Evolutionary conservation across 1,140 invertebrate genomes (phyloP).

Genomic region (Cotesia vestalis): DNA sequence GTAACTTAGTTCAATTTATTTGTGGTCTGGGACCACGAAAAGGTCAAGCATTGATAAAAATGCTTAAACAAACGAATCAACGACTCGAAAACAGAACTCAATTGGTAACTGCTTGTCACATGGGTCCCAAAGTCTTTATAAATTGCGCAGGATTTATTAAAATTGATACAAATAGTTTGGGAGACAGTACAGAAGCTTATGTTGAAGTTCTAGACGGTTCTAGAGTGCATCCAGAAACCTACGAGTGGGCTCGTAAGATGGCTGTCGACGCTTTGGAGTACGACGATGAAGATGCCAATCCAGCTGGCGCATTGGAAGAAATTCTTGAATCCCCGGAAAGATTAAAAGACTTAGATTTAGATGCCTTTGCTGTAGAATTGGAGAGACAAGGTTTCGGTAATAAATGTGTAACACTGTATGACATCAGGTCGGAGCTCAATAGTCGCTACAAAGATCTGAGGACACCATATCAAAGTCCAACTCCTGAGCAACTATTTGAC

Average conservation of each 20-base stretch:
- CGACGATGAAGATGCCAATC: constrained; percentile 95
- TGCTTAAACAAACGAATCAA: constrained; percentile 92
- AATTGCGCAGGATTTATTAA: constrained; percentile 99
- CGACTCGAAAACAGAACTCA: constrained; percentile 94
- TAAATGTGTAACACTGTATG: constrained; percentile 96
- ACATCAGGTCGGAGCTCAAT: constrained; percentile 96
- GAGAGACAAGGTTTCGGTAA: constrained; percentile 95
- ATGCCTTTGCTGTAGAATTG: constrained; percentile 98
- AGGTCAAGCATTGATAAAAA: constrained; percentile 87
- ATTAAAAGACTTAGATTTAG: constrained; percentile 95
- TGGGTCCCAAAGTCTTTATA: constrained; percentile 98
- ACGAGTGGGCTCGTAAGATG: constrained; percentile 99
- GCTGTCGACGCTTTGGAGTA: constrained; percentile 99
- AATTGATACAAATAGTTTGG: constrained; percentile 94
- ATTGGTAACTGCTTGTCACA: constrained; percentile 92
- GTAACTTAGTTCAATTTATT: constrained; percentile 95
- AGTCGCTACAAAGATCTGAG: constrained; percentile 95
- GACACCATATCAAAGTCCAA: constrained; percentile 79
- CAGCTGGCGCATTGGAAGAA: constrained; percentile 95
- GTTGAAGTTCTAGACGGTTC: constrained; percentile 98
- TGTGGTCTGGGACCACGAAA: constrained; percentile 97
- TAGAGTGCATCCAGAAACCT: constrained; percentile 97
- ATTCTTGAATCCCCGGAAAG: constrained; percentile 95
- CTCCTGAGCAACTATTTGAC: constrained; percentile 90
- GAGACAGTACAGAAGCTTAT: constrained; percentile 92